Conservation (phyloP, 2,888 invertebrate genomes). For the Dyspetes luteomarginatus region DNA sequence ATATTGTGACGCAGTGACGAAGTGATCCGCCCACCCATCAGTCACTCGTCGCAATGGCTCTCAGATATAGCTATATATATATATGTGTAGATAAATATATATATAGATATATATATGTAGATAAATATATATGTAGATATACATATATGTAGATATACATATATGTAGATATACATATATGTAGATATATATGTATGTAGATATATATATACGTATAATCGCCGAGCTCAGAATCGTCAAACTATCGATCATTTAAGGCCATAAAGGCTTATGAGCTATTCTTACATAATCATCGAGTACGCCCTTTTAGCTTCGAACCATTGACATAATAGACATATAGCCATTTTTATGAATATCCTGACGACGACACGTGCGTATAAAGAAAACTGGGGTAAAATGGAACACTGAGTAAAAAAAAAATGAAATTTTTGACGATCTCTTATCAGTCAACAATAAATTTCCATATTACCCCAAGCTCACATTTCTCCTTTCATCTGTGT, state of each 20-base stretch:
- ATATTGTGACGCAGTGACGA: slow-evolving; percentile 74
- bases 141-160: too few species aligned
- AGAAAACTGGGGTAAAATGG: neutral
- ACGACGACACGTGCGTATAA: neutral
- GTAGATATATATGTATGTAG: neutral
- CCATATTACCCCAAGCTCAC: neutral
- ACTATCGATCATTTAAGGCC: too few species aligned
- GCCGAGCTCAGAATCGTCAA: too few species aligned
- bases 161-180: too few species aligned
- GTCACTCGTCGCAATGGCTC: slow-evolving; percentile 69
- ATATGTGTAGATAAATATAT: too few species aligned
- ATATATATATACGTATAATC: neutral
- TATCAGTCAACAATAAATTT: too few species aligned
- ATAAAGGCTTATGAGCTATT: too few species aligned
- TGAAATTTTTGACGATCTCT: neutral
- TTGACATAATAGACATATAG: neutral
- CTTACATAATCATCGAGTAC: too few species aligned
- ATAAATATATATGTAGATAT: too few species aligned
- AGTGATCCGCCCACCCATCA: slow-evolving; percentile 75
- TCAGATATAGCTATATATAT: too few species aligned
- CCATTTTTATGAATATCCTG: neutral
- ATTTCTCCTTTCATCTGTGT: neutral
- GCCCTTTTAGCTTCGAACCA: slow-evolving; percentile 16
- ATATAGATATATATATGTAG: too few species aligned
- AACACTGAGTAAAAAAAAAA: neutral